Evolutionary conservation across 2,888 invertebrate species (phyloP).

Genomic region (Papilio demoleus): DNA sequence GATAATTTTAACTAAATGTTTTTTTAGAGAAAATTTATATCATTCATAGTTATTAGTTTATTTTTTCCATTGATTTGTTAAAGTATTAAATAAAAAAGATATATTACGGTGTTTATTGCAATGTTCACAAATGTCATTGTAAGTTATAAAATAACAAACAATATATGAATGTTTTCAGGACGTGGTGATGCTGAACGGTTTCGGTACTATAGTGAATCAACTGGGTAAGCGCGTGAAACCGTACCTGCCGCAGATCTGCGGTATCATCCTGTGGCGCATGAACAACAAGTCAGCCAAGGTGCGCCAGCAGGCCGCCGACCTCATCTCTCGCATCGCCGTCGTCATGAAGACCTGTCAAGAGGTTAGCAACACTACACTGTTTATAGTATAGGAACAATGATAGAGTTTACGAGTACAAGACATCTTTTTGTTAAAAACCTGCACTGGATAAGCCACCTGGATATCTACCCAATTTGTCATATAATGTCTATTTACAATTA

Average conservation of each 20-base stretch:
- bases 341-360: slow-evolving; percentile 99
- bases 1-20: too few species aligned
- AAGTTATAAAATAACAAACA: not conserved
- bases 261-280: slow-evolving; percentile 99
- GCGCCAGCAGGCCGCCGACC: slow-evolving; percentile 99
- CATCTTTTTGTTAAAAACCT: too few species aligned
- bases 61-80: not conserved
- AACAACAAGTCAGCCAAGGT: slow-evolving; percentile 99
- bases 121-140: too few species aligned
- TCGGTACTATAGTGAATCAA: slow-evolving; percentile 99
- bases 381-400: too few species aligned
- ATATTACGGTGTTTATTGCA: too few species aligned
- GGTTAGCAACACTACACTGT: too few species aligned
- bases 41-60: too few species aligned
- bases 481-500: too few species aligned
- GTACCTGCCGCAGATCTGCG: slow-evolving; percentile 99
- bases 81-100: not conserved
- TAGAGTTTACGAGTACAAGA: too few species aligned
- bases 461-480: too few species aligned
- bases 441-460: too few species aligned
- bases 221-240: slow-evolving; percentile 98
- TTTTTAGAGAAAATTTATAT: too few species aligned
- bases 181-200: slow-evolving; percentile 99
- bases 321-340: slow-evolving; percentile 98
- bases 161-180: slow-evolving; percentile 85